Conservation (phyloP, 2,113 vertebrate genomes). For the Equus quagga region DNA sequence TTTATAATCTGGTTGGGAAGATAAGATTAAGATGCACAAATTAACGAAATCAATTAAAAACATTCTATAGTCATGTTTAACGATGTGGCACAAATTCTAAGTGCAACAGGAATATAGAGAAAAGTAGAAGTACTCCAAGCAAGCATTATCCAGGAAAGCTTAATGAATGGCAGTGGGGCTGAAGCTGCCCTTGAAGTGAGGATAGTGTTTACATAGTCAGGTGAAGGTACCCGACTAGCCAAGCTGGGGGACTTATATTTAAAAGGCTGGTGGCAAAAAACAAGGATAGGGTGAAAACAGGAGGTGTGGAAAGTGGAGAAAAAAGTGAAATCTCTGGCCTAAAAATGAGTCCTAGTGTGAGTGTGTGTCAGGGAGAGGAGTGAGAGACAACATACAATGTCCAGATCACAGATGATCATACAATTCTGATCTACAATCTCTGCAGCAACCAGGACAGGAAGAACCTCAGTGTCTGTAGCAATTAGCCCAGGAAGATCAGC, state of each 20-base stretch:
- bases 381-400: not conserved
- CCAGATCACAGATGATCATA: not conserved
- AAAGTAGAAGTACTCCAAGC: slow-evolving; percentile 17
- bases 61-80: slow-evolving; percentile 63
- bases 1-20: slow-evolving; percentile 6
- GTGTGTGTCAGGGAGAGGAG: not conserved
- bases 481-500: not conserved
- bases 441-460: not conserved
- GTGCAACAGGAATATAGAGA: not conserved
- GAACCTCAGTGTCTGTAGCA: not conserved
- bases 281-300: not conserved
- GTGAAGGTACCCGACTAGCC: not conserved
- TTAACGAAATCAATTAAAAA: slow-evolving; percentile 71
- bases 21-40: slow-evolving; percentile 59
- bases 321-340: not conserved
- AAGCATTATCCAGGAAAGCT: not conserved
- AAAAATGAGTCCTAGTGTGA: not conserved
- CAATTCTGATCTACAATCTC: not conserved
- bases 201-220: not conserved
- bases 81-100: slow-evolving; percentile 57
- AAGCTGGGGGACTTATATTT: not conserved
- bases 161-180: not conserved
- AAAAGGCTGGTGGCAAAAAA: not conserved
- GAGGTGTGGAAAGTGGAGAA: not conserved
- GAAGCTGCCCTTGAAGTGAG: not conserved